Evolutionary conservation across 2,888 invertebrate species (phyloP), one percentile per base, ranked within the genome.

Genomic region (Tanypteryx hageni): DNA sequence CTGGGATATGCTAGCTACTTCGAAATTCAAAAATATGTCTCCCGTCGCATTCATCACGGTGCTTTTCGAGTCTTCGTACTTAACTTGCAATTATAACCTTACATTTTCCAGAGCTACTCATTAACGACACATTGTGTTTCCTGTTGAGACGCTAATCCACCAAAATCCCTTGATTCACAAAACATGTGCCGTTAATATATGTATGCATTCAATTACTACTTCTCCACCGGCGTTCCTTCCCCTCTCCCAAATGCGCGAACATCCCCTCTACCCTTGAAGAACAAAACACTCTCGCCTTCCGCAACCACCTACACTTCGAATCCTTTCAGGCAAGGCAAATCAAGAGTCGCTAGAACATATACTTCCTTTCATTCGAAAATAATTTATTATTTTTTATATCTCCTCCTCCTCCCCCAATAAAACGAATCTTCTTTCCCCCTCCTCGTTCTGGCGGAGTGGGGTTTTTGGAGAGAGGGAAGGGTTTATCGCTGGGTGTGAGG

Each of bases 321-420:
- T 76, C 27, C 27, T 27, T 27, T 76, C 76, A 27, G 76, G 27
- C 22, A 27, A 76, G 76, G 27, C 76, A 13, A 76, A 76, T 76
- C 76, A 76, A 76, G 76, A 18, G 76, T 27, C 27, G 22, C 22
- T 76, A 8, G 76, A 76, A 11, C 76, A 76, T 76, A 76, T 27
- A 76, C 22, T 76, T 76, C 76, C 76, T 76, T 76, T 76, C 76
- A 76, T 76, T 76, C 22, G 76, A 76, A 11, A 76, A 27, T 76
- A 76, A 76, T 76, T 76, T 76, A 76, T 76, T 22, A 76, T 16
- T 76, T 76, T 76, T 76, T 76, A 27, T 7, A 13, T 27, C 27
- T 76, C 44, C 44, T 76, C 76, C 68, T 18, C 22, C 76, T 10
- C 76, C 22, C 27, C 76, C 11, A 76, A 11, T 16, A 44, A 44